These are phyloP conservation scores for Stegana nigrithorax DNA, from an alignment of 2,888 invertebrate species.

Conservation along the genomic window DNA sequence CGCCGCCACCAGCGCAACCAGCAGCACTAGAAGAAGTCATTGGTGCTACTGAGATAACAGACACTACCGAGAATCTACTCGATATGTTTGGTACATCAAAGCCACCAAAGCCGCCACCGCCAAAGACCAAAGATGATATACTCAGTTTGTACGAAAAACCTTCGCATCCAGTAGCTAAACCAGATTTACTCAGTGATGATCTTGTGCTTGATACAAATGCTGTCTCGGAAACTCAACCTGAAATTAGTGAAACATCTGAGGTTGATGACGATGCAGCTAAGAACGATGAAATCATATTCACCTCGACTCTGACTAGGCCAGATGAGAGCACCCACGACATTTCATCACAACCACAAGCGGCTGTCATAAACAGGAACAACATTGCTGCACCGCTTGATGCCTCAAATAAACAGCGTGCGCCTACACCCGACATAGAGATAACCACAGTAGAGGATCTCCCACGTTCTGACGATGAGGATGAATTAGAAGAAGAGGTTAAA, in stretches of 20 bases:
- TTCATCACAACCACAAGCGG: conserved; percentile 66
- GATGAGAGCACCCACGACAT: conserved; percentile 66
- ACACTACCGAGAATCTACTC: conserved; percentile 71
- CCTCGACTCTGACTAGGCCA: conserved; percentile 61
- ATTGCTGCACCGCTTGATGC: conserved; percentile 56
- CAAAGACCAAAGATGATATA: conserved; percentile 73
- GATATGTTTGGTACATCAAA: conserved; percentile 70
- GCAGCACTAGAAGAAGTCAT: no score
- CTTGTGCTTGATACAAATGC: conserved; percentile 54
- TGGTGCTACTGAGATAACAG: conserved; percentile 41
- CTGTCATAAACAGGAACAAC: conserved; percentile 46
- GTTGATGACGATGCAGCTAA: conserved; percentile 21
- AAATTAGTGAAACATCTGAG: conserved; percentile 4
- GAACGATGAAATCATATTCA: conserved; percentile 58
- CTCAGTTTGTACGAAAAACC: conserved; percentile 71
- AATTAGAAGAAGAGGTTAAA: conserved; percentile 43
- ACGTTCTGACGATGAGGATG: conserved; percentile 67
- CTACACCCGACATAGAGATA: conserved; percentile 68
- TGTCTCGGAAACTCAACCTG: conserved; percentile 18
- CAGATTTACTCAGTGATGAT: conserved; percentile 74
- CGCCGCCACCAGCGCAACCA: conserved; percentile 54
- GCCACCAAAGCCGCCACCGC: conserved; percentile 70
- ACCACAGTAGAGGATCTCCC: conserved; percentile 68
- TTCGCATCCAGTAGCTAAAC: conserved; percentile 64
- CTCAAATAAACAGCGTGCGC: conserved; percentile 57